A percentile compares a stretch with the other conserved stretches of the same genome.
Evolutionary conservation across 2,888 invertebrate species (phyloP).

Genomic region (Arctia plantaginis): DNA sequence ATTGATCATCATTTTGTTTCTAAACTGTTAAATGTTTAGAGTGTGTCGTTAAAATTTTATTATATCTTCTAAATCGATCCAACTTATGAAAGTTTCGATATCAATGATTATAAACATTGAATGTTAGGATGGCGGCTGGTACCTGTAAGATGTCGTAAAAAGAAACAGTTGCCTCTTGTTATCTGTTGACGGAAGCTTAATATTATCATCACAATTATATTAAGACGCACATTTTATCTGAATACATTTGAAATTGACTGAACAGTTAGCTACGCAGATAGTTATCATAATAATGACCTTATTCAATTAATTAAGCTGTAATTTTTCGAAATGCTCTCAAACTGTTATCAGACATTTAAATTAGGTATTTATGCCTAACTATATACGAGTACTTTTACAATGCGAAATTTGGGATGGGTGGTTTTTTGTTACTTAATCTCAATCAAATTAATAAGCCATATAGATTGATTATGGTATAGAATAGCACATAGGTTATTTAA

Average conservation of each 20-base stretch:
- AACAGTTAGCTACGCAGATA: not conserved
- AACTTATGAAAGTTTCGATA: constrained; percentile 36
- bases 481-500: too few relatives aligned
- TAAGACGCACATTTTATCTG: not conserved
- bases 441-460: too few relatives aligned
- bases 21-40: constrained; percentile 44
- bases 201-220: constrained; percentile 17
- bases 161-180: constrained; percentile 15
- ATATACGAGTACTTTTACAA: not conserved
- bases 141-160: constrained; percentile 36
- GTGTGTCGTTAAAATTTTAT: constrained; percentile 49
- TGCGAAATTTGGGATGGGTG: not conserved
- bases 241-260: constrained; percentile 27
- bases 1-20: constrained; percentile 51
- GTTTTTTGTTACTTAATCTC: not conserved
- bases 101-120: constrained; percentile 34
- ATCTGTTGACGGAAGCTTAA: constrained; percentile 27
- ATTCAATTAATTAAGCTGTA: not conserved
- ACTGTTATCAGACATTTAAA: not conserved
- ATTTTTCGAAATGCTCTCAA: not conserved
- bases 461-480: too few relatives aligned
- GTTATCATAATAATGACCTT: not conserved
- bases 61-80: constrained; percentile 31
- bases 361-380: not conserved
- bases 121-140: constrained; percentile 39